Percentiles rank a stretch among this genome's conserved stretches.
Evolutionary conservation across 2,797 vertebrate species (phyloP).

Genomic region (Ibycter americanus): DNA sequence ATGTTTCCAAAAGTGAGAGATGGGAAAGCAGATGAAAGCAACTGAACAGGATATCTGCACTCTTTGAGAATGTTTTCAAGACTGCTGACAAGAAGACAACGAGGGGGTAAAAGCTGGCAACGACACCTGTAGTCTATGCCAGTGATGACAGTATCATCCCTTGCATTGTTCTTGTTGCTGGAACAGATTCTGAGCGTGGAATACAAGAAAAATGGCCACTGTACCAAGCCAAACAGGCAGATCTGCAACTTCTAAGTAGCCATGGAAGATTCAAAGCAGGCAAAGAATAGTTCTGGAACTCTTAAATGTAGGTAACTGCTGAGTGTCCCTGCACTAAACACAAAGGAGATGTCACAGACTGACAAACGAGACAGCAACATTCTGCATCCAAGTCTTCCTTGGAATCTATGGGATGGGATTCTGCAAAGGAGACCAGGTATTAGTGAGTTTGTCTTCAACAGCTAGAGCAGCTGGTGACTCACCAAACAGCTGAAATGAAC

Average conservation of each 20-base stretch:
- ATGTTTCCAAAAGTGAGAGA: not conserved
- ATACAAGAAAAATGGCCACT: not conserved
- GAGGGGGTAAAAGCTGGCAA: not conserved
- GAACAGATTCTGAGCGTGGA: not conserved
- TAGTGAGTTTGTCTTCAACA: not conserved
- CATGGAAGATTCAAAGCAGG: not conserved
- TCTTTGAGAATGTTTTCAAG: not conserved
- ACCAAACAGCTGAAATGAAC: not conserved
- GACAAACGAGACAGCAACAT: not conserved
- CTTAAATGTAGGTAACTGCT: not conserved
- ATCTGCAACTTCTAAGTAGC: not conserved
- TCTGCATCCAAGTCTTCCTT: not conserved
- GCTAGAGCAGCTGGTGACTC: not conserved
- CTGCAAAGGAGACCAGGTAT: not conserved
- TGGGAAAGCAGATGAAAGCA: not conserved
- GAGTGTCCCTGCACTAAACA: not conserved
- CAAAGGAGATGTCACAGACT: not conserved
- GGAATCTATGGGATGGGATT: not conserved
- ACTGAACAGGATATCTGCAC: not conserved
- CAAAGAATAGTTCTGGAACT: not conserved
- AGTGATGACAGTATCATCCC: not conserved
- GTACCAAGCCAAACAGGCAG: not conserved
- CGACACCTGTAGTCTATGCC: not conserved
- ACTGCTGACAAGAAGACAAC: not conserved
- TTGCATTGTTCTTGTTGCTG: not conserved